Evolutionary conservation across 2,797 vertebrate genomes (phyloP).

Genomic region (Brotula barbata): DNA sequence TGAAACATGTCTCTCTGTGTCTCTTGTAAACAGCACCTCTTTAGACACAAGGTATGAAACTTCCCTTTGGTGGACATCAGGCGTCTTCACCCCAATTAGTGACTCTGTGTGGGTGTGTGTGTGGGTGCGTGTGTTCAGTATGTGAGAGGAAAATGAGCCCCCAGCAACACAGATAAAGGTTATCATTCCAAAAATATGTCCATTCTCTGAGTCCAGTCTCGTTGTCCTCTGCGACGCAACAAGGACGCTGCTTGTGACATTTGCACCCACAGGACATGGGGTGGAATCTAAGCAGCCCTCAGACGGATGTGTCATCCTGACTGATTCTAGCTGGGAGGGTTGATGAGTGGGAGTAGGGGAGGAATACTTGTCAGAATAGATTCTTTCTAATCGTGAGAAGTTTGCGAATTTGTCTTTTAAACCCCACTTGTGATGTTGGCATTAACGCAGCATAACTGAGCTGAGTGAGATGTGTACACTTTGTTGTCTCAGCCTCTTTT

Average conservation of each 20-base stretch:
- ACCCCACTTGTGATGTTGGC: constrained; percentile 40
- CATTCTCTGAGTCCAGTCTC: constrained; percentile 54
- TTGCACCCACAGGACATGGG: constrained; percentile 46
- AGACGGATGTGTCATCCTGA: constrained; percentile 22
- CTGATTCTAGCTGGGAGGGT: constrained; percentile 27
- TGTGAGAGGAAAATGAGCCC: constrained; percentile 38
- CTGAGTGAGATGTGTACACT: constrained; percentile 38
- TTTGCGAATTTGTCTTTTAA: constrained; percentile 42
- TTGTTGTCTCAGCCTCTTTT: constrained; percentile 24
- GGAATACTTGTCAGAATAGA: constrained; percentile 42
- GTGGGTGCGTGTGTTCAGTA: constrained; percentile 9
- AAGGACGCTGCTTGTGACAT: constrained; percentile 48
- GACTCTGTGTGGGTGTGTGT: constrained; percentile 48
- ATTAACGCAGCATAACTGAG: constrained; percentile 50
- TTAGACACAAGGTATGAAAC: constrained; percentile 50
- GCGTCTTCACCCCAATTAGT: constrained; percentile 69
- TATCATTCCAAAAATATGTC: constrained; percentile 72
- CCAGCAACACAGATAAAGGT: constrained; percentile 69
- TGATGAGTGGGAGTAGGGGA: constrained; percentile 13
- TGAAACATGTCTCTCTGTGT: background rate
- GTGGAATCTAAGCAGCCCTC: constrained; percentile 40
- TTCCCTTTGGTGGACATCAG: constrained; percentile 53
- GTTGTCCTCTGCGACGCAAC: constrained; percentile 34
- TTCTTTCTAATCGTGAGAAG: constrained; percentile 32
- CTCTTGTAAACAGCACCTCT: constrained; percentile 52